Percentiles rank a stretch among this genome's conserved stretches.
Conservation (phyloP, 2,888 invertebrate genomes). For the Mechanitis messenoides region DNA sequence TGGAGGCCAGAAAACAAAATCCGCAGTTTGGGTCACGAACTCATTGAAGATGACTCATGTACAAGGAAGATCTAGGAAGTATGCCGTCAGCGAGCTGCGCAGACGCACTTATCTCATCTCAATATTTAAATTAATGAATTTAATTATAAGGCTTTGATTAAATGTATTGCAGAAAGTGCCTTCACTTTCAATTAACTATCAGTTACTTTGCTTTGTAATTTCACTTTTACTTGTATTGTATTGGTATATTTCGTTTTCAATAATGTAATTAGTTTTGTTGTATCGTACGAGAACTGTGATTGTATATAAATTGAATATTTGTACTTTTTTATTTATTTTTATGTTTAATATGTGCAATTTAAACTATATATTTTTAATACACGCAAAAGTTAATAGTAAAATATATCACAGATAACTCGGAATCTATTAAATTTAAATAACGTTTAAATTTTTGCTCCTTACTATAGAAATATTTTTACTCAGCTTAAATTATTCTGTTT, state of each 20-base stretch:
- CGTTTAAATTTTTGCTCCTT: no score
- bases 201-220: constrained; percentile 36
- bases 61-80: constrained; percentile 66
- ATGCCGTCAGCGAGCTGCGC: constrained; percentile 59
- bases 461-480: neutral
- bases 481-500: no score
- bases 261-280: neutral
- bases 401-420: no score
- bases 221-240: constrained; percentile 39
- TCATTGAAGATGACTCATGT: constrained; percentile 57
- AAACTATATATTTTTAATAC: no score
- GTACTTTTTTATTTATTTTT: no score
- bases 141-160: constrained; percentile 9
- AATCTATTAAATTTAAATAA: no score
- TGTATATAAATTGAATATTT: neutral
- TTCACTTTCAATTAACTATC: constrained; percentile 44
- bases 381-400: no score
- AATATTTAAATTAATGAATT: constrained; percentile 5
- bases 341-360: no score
- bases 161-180: constrained; percentile 14
- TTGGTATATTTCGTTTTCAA: constrained; percentile 16
- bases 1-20: constrained; percentile 58
- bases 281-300: neutral
- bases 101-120: constrained; percentile 20
- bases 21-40: constrained; percentile 65